Conservation (phyloP, 1,140 invertebrate genomes). For the Popillia japonica region DNA sequence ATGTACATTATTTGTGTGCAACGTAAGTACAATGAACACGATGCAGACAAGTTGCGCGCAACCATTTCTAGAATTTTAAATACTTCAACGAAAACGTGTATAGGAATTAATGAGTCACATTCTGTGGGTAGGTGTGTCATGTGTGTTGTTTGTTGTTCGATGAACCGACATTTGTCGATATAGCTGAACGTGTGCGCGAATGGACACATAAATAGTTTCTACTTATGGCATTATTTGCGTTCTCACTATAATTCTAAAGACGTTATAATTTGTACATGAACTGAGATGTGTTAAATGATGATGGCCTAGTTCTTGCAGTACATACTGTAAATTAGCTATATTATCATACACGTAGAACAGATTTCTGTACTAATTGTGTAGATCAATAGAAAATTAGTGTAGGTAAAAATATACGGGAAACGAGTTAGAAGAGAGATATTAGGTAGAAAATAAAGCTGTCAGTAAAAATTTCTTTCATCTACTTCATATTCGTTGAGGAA, state of each 20-base stretch:
- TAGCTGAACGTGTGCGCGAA: not conserved
- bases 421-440: no score
- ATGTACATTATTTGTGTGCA: no score
- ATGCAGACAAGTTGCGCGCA: not conserved
- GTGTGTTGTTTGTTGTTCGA: slow-evolving; percentile 9
- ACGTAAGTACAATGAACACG: not conserved
- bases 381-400: no score
- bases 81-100: not conserved
- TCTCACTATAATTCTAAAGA: not conserved
- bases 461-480: no score
- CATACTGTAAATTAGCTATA: no score
- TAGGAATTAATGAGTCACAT: slow-evolving; percentile 7
- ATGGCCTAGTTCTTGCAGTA: not conserved
- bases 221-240: not conserved
- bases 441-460: no score
- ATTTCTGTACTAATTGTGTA: no score
- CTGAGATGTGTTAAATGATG: not conserved
- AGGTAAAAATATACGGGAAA: no score
- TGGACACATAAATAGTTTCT: not conserved
- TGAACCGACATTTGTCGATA: not conserved
- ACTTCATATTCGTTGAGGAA: no score
- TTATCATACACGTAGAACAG: no score
- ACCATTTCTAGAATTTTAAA: not conserved
- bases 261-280: not conserved
- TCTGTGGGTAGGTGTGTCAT: slow-evolving; percentile 13